Conservation (phyloP, 2,888 invertebrate species). For the Nowickia ferox region DNA sequence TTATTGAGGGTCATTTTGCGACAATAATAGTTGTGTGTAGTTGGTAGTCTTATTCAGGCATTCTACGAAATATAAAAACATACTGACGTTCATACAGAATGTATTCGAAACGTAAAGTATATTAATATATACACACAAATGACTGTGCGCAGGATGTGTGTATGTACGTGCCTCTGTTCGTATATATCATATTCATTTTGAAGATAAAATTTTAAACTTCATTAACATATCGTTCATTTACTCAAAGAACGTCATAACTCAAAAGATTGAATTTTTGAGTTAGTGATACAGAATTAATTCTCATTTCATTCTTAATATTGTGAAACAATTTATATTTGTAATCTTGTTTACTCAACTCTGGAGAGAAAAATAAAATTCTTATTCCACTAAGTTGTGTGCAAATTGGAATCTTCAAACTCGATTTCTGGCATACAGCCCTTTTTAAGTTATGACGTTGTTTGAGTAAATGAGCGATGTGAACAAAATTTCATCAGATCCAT, state of each 20-base stretch:
- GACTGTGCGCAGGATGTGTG: background rate
- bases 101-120: background rate
- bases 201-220: conserved; percentile 44
- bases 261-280: too few species aligned
- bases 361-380: too few species aligned
- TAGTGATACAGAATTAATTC: too few species aligned
- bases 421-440: too few species aligned
- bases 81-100: conserved; percentile 29
- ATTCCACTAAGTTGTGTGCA: too few species aligned
- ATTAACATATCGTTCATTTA: conserved; percentile 14
- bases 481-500: conserved; percentile 42
- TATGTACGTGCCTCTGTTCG: background rate
- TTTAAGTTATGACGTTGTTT: too few species aligned
- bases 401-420: too few species aligned
- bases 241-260: too few species aligned
- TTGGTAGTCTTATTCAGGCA: conserved; percentile 42
- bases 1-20: conserved; percentile 38
- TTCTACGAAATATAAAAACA: conserved; percentile 38
- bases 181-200: conserved; percentile 12
- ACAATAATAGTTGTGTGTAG: conserved; percentile 38
- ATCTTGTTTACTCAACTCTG: too few species aligned
- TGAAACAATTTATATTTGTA: too few species aligned
- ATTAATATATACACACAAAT: background rate
- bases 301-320: too few species aligned
- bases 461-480: background rate